A percentile compares a stretch with the other conserved stretches of the same genome.
Evolutionary conservation across 2,113 vertebrate genomes (phyloP).

Genomic region (Fulmarus glacialis): DNA sequence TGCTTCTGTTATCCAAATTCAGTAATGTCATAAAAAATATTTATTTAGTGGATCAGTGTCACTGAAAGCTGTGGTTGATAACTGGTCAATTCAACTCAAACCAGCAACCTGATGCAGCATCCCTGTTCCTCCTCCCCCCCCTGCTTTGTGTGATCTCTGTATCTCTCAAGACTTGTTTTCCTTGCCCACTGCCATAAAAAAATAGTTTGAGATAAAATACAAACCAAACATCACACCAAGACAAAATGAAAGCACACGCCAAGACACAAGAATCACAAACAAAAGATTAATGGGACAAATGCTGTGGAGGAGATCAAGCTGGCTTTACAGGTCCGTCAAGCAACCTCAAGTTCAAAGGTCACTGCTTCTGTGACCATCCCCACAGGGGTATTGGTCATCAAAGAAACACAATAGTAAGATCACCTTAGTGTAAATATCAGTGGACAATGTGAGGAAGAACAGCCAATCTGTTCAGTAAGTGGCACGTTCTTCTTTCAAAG

Average conservation of each 20-base stretch:
- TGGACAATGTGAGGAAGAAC: background rate
- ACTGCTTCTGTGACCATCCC: background rate
- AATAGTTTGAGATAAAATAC: background rate
- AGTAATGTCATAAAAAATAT: background rate
- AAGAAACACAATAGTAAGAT: background rate
- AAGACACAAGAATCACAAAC: background rate
- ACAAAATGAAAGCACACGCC: background rate
- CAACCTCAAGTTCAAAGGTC: background rate
- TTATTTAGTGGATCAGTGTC: background rate
- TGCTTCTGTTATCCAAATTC: background rate
- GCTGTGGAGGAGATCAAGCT: background rate
- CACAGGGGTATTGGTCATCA: background rate
- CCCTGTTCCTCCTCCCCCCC: background rate
- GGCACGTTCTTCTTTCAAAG: background rate
- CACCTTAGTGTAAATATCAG: background rate
- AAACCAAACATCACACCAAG: background rate
- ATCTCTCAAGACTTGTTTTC: background rate
- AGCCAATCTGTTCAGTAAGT: background rate
- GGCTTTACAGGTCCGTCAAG: background rate
- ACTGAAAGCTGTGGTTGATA: background rate
- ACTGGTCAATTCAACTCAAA: background rate
- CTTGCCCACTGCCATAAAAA: background rate
- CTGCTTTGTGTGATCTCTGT: background rate
- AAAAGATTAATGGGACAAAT: background rate
- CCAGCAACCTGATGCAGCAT: background rate